These are phyloP conservation scores for Mesocricetus auratus DNA, from an alignment of 2,113 vertebrate genomes.

Conservation along the genomic window DNA sequence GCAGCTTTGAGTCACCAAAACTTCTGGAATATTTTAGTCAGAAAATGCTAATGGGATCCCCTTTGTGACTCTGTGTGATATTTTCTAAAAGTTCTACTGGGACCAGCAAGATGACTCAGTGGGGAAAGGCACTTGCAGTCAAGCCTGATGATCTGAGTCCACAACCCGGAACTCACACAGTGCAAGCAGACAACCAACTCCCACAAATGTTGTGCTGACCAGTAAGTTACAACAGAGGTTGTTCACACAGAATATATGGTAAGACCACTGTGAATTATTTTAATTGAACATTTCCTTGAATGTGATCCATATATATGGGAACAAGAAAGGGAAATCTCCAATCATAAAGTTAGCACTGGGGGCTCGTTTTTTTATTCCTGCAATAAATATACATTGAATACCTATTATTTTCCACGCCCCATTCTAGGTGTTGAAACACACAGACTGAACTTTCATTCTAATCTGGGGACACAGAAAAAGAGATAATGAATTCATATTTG, in stretches of 20 bases:
- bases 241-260: not conserved
- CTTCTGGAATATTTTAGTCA: slow-evolving; percentile 1
- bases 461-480: not conserved
- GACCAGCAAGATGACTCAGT: not conserved
- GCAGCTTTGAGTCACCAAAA: slow-evolving; percentile 40
- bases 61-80: not conserved
- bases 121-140: not conserved
- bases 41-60: not conserved
- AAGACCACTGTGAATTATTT: not conserved
- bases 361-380: not conserved
- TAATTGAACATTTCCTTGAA: not conserved
- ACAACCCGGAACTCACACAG: not conserved
- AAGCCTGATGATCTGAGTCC: not conserved
- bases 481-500: not conserved
- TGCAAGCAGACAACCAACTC: not conserved
- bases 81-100: not conserved
- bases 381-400: not conserved
- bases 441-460: not conserved
- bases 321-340: not conserved
- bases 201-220: not conserved
- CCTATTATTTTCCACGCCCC: not conserved
- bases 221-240: not conserved
- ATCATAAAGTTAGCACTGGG: not conserved
- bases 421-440: not conserved
- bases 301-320: not conserved